Percentiles rank a stretch among this genome's conserved stretches.
Evolutionary conservation across 2,113 vertebrate species (phyloP).

Genomic region (Fulmarus glacialis): DNA sequence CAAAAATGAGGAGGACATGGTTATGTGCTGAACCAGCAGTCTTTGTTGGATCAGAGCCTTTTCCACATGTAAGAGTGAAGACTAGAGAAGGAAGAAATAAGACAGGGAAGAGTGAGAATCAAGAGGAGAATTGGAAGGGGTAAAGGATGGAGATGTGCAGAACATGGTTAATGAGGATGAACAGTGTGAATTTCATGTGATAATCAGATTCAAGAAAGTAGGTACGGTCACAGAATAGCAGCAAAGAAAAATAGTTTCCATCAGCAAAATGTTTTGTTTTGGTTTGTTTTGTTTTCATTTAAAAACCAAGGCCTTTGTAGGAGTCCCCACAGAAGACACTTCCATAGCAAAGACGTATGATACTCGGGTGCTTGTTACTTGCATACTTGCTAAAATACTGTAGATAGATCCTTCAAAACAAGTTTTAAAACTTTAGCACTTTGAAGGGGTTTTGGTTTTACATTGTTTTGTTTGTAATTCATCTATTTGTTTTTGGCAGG

Average conservation of each 20-base stretch:
- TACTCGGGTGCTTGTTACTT: background rate
- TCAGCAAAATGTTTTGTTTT: background rate
- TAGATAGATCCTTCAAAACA: background rate
- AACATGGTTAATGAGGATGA: background rate
- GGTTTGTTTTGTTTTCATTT: background rate
- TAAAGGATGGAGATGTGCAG: background rate
- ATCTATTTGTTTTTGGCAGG: constrained; percentile 75
- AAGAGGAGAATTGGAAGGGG: background rate
- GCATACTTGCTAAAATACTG: background rate
- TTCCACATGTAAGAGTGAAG: background rate
- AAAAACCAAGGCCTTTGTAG: background rate
- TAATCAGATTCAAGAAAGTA: background rate
- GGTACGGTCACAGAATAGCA: background rate
- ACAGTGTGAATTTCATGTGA: background rate
- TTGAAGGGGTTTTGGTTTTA: background rate
- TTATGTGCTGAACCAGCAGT: background rate
- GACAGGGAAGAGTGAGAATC: background rate
- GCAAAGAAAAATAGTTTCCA: background rate
- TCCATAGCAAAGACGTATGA: background rate
- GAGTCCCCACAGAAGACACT: background rate
- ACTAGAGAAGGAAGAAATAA: background rate
- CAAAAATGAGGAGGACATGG: background rate
- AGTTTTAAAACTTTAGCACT: background rate
- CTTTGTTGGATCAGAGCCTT: background rate
- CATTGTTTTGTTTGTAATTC: background rate